phyloP scores from a whole-genome alignment of 2,888 invertebrate genomes.

The Seira musarum region DNA sequence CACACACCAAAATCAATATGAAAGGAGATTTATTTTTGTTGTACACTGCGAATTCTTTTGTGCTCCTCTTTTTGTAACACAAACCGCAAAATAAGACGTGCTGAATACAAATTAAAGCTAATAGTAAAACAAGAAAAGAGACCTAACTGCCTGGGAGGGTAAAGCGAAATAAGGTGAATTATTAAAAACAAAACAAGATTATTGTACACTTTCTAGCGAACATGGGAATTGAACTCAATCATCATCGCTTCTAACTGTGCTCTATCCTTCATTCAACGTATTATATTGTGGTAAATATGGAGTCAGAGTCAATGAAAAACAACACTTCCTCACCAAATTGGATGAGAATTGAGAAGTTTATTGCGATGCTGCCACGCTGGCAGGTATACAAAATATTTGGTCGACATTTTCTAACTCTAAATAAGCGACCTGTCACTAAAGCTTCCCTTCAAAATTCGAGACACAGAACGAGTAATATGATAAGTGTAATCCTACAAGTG shows the following conservation, averaged over 20 bases:
- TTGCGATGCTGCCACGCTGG: not conserved
- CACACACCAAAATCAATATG: constrained; percentile 50
- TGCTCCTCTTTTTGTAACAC: not conserved
- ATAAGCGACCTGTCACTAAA: not conserved
- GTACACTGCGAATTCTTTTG: not conserved
- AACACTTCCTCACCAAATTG: not conserved
- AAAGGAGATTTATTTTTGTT: not conserved
- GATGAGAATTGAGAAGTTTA: constrained; percentile 5
- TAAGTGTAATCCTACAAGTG: not conserved
- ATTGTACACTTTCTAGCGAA: constrained; percentile 5
- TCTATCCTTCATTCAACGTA: not conserved
- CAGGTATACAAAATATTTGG: not conserved
- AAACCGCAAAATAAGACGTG: constrained; percentile 11
- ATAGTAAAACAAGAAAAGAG: not conserved
- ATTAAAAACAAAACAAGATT: constrained; percentile 47
- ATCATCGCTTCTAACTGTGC: not conserved
- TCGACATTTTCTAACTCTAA: not conserved
- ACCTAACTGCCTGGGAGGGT: not conserved
- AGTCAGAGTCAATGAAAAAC: not conserved
- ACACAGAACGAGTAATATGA: not conserved
- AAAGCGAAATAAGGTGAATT: constrained; percentile 25
- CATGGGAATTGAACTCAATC: not conserved
- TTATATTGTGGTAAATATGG: not conserved
- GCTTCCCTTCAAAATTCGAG: not conserved
- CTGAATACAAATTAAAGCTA: constrained; percentile 47